Evolutionary conservation across 2,113 vertebrate genomes (phyloP).

Genomic region (Delphinus delphis): DNA sequence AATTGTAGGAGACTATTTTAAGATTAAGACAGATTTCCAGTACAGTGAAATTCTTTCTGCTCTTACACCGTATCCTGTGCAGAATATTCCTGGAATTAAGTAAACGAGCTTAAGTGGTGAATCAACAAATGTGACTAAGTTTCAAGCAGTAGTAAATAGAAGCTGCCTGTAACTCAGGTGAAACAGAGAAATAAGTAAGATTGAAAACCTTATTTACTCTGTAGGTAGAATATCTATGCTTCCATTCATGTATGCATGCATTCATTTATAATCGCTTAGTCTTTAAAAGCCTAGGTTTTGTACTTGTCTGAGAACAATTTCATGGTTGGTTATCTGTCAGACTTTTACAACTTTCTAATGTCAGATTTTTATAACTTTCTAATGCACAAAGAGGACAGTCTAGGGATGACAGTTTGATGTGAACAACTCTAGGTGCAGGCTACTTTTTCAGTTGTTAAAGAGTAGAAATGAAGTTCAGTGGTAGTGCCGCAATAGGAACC

Average conservation of each 20-base stretch:
- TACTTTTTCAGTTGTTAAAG: not conserved
- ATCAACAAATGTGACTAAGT: not conserved
- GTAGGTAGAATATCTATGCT: not conserved
- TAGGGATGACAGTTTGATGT: not conserved
- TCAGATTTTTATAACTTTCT: not conserved
- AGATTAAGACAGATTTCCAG: not conserved
- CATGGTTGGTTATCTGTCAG: conserved; percentile 5
- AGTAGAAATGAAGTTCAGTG: not conserved
- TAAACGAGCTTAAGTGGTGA: not conserved
- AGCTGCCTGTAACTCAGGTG: not conserved
- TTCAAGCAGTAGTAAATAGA: not conserved
- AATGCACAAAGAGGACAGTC: not conserved
- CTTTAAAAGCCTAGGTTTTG: not conserved
- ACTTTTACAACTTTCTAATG: not conserved
- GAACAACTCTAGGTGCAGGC: not conserved
- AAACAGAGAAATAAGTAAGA: not conserved
- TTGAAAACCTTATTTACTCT: not conserved
- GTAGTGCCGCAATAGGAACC: not conserved
- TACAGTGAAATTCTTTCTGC: conserved; percentile 5
- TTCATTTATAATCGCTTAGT: conserved; percentile 19
- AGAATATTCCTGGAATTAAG: conserved; percentile 16
- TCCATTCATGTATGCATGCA: not conserved
- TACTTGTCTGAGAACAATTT: not conserved
- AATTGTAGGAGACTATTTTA: not conserved
- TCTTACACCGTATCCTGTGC: not conserved